Percentiles rank a stretch among this genome's conserved stretches.
Conservation (phyloP, 1,140 invertebrate genomes). For the Bilobella aurantiaca region DNA sequence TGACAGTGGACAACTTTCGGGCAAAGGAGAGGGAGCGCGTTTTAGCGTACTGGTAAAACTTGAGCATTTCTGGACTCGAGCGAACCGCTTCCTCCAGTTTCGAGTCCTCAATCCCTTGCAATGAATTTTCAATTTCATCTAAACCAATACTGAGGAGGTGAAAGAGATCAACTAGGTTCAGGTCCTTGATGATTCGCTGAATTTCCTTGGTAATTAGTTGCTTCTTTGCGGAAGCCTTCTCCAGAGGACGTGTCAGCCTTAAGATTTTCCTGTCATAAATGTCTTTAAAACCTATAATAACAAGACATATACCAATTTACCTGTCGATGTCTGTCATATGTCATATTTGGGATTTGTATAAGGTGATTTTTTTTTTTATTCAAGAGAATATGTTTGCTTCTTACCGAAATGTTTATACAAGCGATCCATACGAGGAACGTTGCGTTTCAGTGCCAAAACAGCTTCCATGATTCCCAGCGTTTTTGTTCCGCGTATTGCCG, state of each 20-base stretch:
- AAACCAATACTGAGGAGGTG: neutral
- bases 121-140: neutral
- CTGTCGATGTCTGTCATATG: too few relatives aligned
- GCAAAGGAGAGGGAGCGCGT: constrained; percentile 29
- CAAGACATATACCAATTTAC: too few relatives aligned
- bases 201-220: neutral
- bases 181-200: neutral
- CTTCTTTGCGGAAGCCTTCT: neutral
- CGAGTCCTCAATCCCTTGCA: neutral
- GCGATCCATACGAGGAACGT: constrained; percentile 16
- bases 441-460: constrained; percentile 19
- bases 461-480: constrained; percentile 22
- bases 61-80: constrained; percentile 15
- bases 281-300: constrained; percentile 12
- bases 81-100: neutral
- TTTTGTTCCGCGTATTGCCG: constrained; percentile 8
- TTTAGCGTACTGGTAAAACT: constrained; percentile 16
- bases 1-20: constrained; percentile 15
- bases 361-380: too few relatives aligned
- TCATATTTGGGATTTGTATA: too few relatives aligned
- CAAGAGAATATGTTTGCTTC: too few relatives aligned
- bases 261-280: constrained; percentile 14
- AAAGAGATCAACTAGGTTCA: neutral
- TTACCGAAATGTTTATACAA: constrained; percentile 31
- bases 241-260: neutral